Base-by-base conservation (phyloP, 2,888 invertebrate genomes). In the Acronicta psi region DNA sequence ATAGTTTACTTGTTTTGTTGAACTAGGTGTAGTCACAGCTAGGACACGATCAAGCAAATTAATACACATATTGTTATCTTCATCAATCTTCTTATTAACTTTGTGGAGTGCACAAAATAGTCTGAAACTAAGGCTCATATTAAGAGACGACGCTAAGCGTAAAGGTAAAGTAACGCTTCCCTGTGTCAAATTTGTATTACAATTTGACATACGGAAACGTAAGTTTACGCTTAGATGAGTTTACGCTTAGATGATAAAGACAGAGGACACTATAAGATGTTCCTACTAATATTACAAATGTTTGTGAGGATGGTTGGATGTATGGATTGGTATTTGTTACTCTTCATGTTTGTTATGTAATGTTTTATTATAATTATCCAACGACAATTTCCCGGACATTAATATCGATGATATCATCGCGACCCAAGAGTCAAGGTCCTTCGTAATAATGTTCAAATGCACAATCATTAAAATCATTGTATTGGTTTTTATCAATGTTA, bases 391-490 rank as follows among this genome's bases (percentile, higher is more conserved):
- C 84, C 84, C 81, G 80, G 77, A 77, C 70, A 74, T 31, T 38
- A 3, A 29, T 36, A 49, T 17, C 18, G 37, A 16, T 87, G 87
- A 87, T 81, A 79, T 86, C 87, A 86, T 71, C 73, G 14, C 50
- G 80, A 82, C 82, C 85, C 66, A 55, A 66, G 69, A 80, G 81
- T 83, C 87, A 87, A 87, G 86, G 87, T 46, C 62, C 25, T 16
- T 45, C 50, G 45, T 56, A 57, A 65, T 58, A 50, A 34, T 45
- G 50, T 58, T 44, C 70, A 9, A 71, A 63, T 66, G 64, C 58
- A 49, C 50, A 62, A 45, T 72, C 65, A 68, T 68, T 72, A 68
- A 53, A 60, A 60, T 61, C 62, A 67, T 53, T 71, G 68, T 52
- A 42, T 59, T 63, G 46, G 59, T 71, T 72, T 73, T 69, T 76